Evolutionary conservation across 1,140 invertebrate genomes (phyloP).

Genomic region (Pemphigus obesinymphae): DNA sequence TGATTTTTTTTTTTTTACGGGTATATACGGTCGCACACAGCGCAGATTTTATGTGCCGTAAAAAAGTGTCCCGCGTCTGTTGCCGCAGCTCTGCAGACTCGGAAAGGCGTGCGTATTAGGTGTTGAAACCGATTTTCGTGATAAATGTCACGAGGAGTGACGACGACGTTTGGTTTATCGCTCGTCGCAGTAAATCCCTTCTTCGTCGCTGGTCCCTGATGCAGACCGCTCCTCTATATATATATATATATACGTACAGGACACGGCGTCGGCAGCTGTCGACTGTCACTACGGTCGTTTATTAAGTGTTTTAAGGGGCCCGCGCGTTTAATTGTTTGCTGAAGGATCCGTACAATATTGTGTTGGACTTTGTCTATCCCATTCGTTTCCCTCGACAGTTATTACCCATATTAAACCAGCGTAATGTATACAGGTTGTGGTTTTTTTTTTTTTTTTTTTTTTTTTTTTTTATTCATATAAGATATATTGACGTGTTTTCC

Average conservation of each 20-base stretch:
- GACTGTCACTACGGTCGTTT: constrained; percentile 33
- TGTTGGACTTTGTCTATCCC: not conserved
- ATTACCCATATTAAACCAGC: not conserved
- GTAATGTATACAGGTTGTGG: not conserved
- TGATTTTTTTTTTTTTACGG: no score
- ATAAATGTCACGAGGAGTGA: not conserved
- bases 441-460: no score
- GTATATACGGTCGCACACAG: no score
- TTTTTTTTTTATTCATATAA: no score
- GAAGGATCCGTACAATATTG: constrained; percentile 32
- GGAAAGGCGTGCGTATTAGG: not conserved
- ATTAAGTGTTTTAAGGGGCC: constrained; percentile 8
- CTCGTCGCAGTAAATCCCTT: not conserved
- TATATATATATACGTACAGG: not conserved
- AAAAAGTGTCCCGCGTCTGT: no score
- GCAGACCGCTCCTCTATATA: not conserved
- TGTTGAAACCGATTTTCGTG: constrained; percentile 22
- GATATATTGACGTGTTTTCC: no score
- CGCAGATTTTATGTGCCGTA: no score
- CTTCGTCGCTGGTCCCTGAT: not conserved
- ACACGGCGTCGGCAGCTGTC: constrained; percentile 15
- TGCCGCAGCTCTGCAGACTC: no score
- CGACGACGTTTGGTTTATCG: not conserved
- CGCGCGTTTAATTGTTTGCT: constrained; percentile 8
- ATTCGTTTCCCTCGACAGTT: not conserved